These are phyloP conservation scores for Amniataba percoides DNA, from an alignment of 2,797 vertebrate species.

Conservation along the genomic window DNA sequence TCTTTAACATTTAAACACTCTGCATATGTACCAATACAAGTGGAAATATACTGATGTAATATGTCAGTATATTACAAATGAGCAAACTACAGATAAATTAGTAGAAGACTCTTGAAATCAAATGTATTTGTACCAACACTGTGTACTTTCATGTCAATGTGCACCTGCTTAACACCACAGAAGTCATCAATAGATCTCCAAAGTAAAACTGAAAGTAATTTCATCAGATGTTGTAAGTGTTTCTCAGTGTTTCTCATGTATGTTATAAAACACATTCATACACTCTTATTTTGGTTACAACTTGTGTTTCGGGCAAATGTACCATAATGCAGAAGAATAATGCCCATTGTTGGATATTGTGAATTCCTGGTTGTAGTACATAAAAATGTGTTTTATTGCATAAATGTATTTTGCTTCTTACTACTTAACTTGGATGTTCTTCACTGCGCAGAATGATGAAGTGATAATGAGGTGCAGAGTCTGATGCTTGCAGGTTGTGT, in stretches of 20 bases:
- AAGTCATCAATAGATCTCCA: neutral
- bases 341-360: neutral
- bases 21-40: no score
- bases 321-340: neutral
- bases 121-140: neutral
- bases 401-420: neutral
- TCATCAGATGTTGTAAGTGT: slow-evolving; percentile 1
- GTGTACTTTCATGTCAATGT: neutral
- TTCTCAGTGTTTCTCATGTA: neutral
- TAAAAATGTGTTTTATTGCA: neutral
- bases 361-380: neutral
- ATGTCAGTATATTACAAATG: neutral
- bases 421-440: neutral
- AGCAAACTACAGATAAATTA: neutral
- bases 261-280: neutral
- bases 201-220: neutral
- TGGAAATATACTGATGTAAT: neutral
- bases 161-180: neutral
- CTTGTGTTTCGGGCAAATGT: neutral
- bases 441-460: neutral
- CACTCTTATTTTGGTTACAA: no score
- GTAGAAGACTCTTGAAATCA: neutral
- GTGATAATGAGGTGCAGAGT: neutral
- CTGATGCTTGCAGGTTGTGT: neutral
- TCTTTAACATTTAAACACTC: neutral